phyloP scores from a whole-genome alignment of 2,113 vertebrate genomes.

The Plestiodon gilberti region DNA sequence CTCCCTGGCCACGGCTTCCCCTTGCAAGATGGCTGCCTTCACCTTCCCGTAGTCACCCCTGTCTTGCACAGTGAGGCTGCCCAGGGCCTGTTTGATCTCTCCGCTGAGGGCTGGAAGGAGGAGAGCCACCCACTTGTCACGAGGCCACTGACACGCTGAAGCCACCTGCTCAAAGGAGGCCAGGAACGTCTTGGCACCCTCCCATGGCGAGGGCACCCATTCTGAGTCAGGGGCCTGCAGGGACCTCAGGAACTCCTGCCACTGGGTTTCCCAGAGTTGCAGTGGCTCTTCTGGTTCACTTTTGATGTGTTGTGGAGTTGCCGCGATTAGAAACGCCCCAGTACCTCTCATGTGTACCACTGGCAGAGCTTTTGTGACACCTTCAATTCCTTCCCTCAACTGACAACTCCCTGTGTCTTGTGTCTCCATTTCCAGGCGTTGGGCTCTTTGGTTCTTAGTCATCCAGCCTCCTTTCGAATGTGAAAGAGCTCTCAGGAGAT shows the following conservation, averaged over 20 bases:
- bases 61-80: neutral
- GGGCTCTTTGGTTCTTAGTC: no score
- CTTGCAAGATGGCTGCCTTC: constrained; percentile 7
- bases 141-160: neutral
- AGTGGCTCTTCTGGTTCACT: neutral
- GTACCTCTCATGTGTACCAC: neutral
- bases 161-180: constrained; percentile 9
- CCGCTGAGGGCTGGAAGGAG: constrained; percentile 4
- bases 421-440: neutral
- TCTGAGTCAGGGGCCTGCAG: neutral
- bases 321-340: neutral
- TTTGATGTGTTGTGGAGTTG: neutral
- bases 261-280: constrained; percentile 5
- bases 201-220: neutral
- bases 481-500: neutral
- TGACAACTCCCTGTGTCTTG: neutral
- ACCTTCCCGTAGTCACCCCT: neutral
- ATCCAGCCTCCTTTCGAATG: neutral
- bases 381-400: neutral
- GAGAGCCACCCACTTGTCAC: neutral
- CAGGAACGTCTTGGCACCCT: neutral
- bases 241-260: constrained; percentile 6
- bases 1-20: no score
- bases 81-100: neutral
- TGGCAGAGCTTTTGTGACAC: neutral